Conservation (phyloP, 2,113 vertebrate genomes). For the Campylomormyrus numenius region DNA sequence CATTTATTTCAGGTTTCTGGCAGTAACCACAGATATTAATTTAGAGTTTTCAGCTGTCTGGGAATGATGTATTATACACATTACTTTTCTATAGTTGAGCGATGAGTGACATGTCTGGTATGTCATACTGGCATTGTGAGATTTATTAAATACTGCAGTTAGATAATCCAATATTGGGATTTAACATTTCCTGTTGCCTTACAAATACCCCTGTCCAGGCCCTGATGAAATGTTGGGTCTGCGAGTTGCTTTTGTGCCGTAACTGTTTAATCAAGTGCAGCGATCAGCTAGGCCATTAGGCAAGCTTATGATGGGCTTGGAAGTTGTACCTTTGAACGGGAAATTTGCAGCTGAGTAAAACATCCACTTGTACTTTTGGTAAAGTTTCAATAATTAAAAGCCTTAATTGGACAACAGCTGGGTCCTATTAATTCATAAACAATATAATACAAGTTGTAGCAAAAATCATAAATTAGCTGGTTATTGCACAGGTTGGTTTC, state of each 20-base stretch:
- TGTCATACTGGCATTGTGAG: slow-evolving; percentile 34
- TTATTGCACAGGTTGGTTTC: neutral
- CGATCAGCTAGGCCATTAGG: neutral
- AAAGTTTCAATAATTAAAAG: neutral
- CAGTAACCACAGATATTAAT: slow-evolving; percentile 46
- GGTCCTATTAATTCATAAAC: neutral
- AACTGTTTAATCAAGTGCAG: neutral
- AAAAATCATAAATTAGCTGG: neutral
- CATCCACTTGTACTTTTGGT: neutral
- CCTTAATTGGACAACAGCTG: neutral
- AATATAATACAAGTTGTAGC: neutral
- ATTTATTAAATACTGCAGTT: slow-evolving; percentile 23
- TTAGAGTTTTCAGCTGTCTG: slow-evolving; percentile 47
- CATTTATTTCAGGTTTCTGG: slow-evolving; percentile 44
- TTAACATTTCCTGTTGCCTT: neutral
- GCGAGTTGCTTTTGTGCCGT: neutral
- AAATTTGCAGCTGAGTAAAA: neutral
- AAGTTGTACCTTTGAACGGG: neutral
- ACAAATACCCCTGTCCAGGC: neutral
- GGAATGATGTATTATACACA: slow-evolving; percentile 43
- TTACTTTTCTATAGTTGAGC: slow-evolving; percentile 43
- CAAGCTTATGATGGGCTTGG: neutral
- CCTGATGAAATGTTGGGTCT: neutral
- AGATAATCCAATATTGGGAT: slow-evolving; percentile 25
- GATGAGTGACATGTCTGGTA: slow-evolving; percentile 41